These are phyloP conservation scores for Ptilorrhoa leucosticta DNA, from an alignment of 2,113 vertebrate genomes.

Conservation along the genomic window DNA sequence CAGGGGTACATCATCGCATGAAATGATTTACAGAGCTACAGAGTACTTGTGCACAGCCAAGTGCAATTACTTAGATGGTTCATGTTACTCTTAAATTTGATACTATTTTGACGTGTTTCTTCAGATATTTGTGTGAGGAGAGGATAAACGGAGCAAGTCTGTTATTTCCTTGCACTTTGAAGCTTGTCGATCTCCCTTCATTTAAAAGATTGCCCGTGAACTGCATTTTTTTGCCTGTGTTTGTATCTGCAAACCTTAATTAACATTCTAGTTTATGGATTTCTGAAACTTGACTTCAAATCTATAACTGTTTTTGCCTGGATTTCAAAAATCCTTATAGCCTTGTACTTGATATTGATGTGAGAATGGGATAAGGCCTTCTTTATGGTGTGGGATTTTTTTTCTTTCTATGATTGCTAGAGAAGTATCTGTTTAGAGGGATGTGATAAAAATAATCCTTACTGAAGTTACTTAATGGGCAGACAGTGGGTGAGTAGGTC, in stretches of 20 bases:
- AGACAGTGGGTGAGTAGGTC: not conserved
- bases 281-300: not conserved
- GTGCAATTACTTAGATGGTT: not conserved
- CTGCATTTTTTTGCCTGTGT: not conserved
- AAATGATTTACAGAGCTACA: not conserved
- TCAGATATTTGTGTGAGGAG: not conserved
- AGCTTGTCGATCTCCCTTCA: not conserved
- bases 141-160: not conserved
- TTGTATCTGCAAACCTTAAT: not conserved
- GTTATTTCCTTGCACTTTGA: not conserved
- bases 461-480: not conserved
- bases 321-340: not conserved
- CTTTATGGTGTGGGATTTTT: not conserved
- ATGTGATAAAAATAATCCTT: not conserved
- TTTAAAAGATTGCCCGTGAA: not conserved
- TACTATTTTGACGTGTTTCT: not conserved
- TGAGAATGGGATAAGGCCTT: not conserved
- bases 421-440: not conserved
- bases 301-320: not conserved
- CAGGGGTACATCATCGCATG: not conserved
- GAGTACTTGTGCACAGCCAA: not conserved
- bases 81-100: not conserved
- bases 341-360: not conserved
- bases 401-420: not conserved
- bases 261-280: not conserved